Evolutionary conservation across 2,113 vertebrate species (phyloP), one percentile per base, ranked within the genome.

Genomic region (Grammomys surdaster): DNA sequence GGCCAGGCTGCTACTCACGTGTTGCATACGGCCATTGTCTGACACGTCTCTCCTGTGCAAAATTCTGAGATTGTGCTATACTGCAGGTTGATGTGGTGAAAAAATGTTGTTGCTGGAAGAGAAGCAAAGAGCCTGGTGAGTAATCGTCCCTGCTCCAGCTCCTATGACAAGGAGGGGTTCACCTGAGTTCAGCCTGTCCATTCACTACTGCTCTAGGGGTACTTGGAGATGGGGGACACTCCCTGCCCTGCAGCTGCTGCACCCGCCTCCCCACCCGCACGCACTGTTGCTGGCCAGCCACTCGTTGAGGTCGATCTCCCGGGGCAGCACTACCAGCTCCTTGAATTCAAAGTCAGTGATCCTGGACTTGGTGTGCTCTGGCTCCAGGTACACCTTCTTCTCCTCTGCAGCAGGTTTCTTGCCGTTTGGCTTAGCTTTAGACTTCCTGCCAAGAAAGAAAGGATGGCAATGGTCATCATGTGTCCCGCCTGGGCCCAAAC

Each of bases 61-160:
- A 99, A 99, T 98, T 99, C 99, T 36, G 99, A 99, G 99, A 99
- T 99, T 98, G 99, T 99, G 99, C 99, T 99, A 98, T 99, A 99
- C 98, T 99, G 99, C 97, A 99, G 99, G 99, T 99, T 99, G 98
- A 99, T 99, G 96, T 99, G 99, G 98, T 99, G 99, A 98, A 99
- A 99, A 98, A 99, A 99, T 0, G 99, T 99, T 43, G 99, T 99
- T 69, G 99, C 99, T 99, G 99, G 82, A 96, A 97, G 96, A 97
- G 65, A 67, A 91, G 90, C 97, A 58, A 94, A 92, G 95, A 58
- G 87, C 31, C 72, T 1, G 75, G 33, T 10, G 1, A 92, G 88
- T 90, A 54, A 12, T 51, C 65, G 17, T 12, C 56, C 24, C 67
- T 43, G 51, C 81, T 46, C 88, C 26, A 16, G 36, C 46, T 3